Conservation (phyloP, 2,888 invertebrate genomes). For the Plagodis pulveraria region DNA sequence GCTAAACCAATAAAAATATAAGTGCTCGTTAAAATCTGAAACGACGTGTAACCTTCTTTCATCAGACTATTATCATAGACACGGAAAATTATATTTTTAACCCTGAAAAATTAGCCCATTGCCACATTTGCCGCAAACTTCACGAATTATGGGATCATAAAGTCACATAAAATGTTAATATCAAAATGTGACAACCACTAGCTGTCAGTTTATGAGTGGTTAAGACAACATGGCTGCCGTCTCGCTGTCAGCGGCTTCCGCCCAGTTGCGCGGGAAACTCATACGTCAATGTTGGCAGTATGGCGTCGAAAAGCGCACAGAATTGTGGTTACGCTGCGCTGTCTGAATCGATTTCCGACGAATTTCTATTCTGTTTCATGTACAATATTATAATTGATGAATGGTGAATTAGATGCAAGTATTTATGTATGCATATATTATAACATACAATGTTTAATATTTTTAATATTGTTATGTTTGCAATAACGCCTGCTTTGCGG, state of each 20-base stretch:
- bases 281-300: constrained; percentile 43
- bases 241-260: constrained; percentile 40
- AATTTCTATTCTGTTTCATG: constrained; percentile 12
- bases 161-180: constrained; percentile 22
- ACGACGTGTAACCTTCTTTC: constrained; percentile 24
- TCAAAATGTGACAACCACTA: constrained; percentile 24
- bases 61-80: constrained; percentile 7
- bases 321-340: constrained; percentile 26
- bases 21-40: constrained; percentile 19
- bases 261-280: constrained; percentile 45
- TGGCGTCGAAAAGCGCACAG: constrained; percentile 17
- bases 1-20: constrained; percentile 12
- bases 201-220: constrained; percentile 29
- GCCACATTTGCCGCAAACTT: constrained; percentile 19
- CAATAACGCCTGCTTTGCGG: too few relatives aligned
- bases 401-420: too few relatives aligned
- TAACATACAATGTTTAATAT: too few relatives aligned
- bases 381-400: constrained; percentile 7
- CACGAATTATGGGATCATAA: constrained; percentile 20
- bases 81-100: constrained; percentile 11
- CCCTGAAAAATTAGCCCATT: constrained; percentile 19
- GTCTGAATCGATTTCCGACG: constrained; percentile 28
- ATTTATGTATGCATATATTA: too few relatives aligned
- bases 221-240: constrained; percentile 34
- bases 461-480: too few relatives aligned